A percentile compares a stretch with the other conserved stretches of the same genome.
Conservation (phyloP, 2,113 vertebrate genomes). For the Grallaria varia region DNA sequence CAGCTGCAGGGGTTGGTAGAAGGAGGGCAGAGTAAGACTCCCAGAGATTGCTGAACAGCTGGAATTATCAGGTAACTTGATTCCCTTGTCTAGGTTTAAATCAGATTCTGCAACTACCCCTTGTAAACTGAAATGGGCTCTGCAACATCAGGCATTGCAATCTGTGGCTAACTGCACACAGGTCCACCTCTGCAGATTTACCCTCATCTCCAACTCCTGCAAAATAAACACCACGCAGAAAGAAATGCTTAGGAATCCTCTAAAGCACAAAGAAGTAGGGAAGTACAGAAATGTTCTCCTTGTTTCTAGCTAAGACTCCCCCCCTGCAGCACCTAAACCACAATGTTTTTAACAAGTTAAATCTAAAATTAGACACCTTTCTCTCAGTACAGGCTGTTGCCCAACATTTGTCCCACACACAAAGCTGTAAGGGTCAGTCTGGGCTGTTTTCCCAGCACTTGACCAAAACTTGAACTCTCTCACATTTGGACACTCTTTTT, state of each 20-base stretch:
- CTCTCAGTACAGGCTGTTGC: neutral
- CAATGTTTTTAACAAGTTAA: neutral
- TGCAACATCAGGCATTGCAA: neutral
- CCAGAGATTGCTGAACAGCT: neutral
- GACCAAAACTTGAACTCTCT: neutral
- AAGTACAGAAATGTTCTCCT: slow-evolving; percentile 25
- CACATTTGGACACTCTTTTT: neutral
- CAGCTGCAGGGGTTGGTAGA: neutral
- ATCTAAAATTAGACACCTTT: neutral
- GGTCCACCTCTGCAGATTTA: slow-evolving; percentile 5
- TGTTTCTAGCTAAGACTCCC: neutral
- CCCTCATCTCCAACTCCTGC: neutral
- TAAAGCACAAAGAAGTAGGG: slow-evolving; percentile 19
- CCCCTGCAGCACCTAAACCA: neutral
- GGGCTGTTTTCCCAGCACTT: neutral
- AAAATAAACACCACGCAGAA: neutral
- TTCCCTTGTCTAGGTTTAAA: slow-evolving; percentile 27
- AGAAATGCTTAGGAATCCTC: neutral
- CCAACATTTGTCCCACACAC: neutral
- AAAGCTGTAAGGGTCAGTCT: neutral
- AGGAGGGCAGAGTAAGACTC: neutral
- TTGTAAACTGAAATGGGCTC: neutral
- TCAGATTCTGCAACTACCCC: neutral
- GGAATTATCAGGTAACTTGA: slow-evolving; percentile 13
- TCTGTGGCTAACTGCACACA: neutral